Percentiles rank a stretch among this genome's conserved stretches.
Evolutionary conservation across 2,113 vertebrate species (phyloP).

Genomic region (Siniperca knerii): DNA sequence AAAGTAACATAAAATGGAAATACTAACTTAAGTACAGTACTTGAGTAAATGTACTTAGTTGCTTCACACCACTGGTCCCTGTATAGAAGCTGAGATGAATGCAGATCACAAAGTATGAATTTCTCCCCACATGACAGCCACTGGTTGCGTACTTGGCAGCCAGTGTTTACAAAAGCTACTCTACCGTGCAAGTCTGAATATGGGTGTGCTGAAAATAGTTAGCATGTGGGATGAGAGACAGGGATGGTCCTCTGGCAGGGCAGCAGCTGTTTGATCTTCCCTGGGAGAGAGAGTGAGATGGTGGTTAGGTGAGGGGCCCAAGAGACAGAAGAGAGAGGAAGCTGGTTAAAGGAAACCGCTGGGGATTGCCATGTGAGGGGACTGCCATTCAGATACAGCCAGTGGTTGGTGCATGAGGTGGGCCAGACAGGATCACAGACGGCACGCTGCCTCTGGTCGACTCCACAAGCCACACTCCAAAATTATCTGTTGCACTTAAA

Average conservation of each 20-base stretch:
- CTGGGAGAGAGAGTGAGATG: constrained; percentile 50
- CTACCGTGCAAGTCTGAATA: constrained; percentile 39
- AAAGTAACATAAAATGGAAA: not conserved
- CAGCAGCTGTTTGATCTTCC: constrained; percentile 66
- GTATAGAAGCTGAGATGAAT: constrained; percentile 3
- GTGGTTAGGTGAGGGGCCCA: constrained; percentile 75
- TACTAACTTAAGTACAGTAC: not conserved
- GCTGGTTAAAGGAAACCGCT: constrained; percentile 60
- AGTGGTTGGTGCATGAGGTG: constrained; percentile 65
- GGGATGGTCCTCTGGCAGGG: constrained; percentile 63
- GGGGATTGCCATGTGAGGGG: constrained; percentile 60
- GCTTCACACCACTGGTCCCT: not conserved
- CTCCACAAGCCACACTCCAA: constrained; percentile 54
- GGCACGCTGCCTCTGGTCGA: constrained; percentile 32
- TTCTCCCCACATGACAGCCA: constrained; percentile 23
- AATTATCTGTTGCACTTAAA: constrained; percentile 39
- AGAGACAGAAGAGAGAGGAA: constrained; percentile 55
- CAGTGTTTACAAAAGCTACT: constrained; percentile 59
- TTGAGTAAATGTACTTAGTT: not conserved
- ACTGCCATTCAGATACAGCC: constrained; percentile 53
- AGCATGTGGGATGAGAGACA: constrained; percentile 56
- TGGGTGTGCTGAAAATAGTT: constrained; percentile 69
- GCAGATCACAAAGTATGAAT: constrained; percentile 24
- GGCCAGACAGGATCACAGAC: constrained; percentile 52
- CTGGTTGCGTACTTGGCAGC: constrained; percentile 45